Conservation (phyloP, 53 echinoderm and acorn worm species). For the Zoroaster sp. region DNA sequence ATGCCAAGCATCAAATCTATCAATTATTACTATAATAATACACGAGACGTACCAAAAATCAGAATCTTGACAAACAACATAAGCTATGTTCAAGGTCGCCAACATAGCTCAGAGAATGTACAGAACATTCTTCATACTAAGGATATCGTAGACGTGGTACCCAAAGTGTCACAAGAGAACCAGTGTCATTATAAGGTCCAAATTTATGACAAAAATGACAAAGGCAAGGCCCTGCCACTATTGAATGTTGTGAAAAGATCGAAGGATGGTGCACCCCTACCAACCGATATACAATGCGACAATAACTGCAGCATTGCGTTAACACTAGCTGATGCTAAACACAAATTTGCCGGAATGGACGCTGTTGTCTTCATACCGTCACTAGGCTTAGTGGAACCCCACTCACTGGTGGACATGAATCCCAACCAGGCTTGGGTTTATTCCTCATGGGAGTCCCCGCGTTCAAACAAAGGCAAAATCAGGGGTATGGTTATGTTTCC, state of each 20-base stretch:
- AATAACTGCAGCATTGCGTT: not conserved
- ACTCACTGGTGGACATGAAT: not conserved
- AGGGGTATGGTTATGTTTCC: not conserved
- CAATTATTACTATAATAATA: not conserved
- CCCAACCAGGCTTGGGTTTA: slow-evolving; percentile 20
- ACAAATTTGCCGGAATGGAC: not conserved
- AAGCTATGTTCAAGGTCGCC: not conserved
- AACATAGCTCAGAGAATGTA: not conserved
- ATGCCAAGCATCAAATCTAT: not conserved
- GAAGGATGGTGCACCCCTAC: not conserved
- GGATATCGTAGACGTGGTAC: not conserved
- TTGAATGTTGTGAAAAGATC: not conserved
- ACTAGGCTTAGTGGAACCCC: too few species aligned
- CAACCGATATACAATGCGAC: not conserved
- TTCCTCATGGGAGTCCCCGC: slow-evolving; percentile 11
- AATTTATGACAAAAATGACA: not conserved
- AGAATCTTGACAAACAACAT: not conserved
- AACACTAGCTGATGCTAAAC: not conserved
- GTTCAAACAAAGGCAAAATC: not conserved
- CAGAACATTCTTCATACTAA: too few species aligned
- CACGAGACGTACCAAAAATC: not conserved
- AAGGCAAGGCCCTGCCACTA: not conserved
- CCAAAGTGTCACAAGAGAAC: not conserved
- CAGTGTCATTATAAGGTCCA: not conserved
- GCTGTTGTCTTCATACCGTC: not conserved